phyloP scores from a whole-genome alignment of 2,113 vertebrate genomes.

The Xiphophorus hellerii region DNA sequence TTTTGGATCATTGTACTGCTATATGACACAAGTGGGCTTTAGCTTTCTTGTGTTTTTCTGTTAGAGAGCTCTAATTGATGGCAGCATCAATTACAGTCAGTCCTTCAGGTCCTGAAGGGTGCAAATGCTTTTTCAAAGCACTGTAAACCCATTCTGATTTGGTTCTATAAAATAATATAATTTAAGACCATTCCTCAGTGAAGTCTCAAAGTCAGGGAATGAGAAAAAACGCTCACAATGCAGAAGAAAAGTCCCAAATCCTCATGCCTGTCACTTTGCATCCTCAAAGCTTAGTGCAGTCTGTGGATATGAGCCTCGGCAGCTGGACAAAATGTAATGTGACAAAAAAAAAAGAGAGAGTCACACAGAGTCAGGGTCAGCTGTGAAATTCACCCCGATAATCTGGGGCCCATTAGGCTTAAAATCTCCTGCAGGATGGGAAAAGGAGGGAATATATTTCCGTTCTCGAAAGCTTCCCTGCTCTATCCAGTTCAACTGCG shows the following conservation, averaged over 20 bases:
- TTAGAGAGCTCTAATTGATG: background rate
- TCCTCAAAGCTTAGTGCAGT: constrained; percentile 49
- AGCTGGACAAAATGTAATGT: constrained; percentile 38
- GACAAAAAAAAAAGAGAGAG: background rate
- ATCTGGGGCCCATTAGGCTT: constrained; percentile 11
- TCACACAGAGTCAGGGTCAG: constrained; percentile 67
- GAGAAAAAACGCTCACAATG: constrained; percentile 22
- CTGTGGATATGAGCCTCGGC: constrained; percentile 50
- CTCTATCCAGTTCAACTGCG: background rate
- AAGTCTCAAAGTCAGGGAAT: constrained; percentile 10
- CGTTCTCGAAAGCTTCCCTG: constrained; percentile 18
- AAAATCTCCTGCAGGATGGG: constrained; percentile 19
- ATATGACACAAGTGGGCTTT: background rate
- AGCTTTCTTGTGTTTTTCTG: background rate
- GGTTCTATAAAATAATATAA: background rate
- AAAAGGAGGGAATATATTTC: constrained; percentile 24
- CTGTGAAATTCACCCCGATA: constrained; percentile 58
- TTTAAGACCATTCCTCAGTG: constrained; percentile 7
- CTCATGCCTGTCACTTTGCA: constrained; percentile 58
- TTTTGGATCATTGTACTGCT: too few species aligned
- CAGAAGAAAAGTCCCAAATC: constrained; percentile 43
- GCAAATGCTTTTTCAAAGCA: background rate
- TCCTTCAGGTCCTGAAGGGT: background rate
- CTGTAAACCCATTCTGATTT: constrained; percentile 5
- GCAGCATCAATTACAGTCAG: too few species aligned